These are phyloP conservation scores for Bombus breviceps DNA, from an alignment of 1,140 invertebrate species.

Conservation along the genomic window DNA sequence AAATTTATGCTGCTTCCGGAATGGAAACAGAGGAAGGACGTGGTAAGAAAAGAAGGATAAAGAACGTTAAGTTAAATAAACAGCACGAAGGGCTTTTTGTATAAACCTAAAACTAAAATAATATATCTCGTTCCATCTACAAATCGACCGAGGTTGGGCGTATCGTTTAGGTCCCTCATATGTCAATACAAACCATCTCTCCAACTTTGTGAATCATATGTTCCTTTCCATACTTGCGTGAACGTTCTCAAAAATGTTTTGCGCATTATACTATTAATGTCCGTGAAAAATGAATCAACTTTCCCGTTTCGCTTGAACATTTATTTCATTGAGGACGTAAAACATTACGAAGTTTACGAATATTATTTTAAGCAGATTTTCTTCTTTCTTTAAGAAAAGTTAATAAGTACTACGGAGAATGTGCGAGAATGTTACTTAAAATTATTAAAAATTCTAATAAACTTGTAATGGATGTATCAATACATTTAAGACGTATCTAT, in stretches of 20 bases:
- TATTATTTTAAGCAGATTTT: neutral
- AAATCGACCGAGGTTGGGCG: constrained; percentile 53
- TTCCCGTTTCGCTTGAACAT: neutral
- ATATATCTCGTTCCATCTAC: constrained; percentile 74
- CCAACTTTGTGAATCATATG: constrained; percentile 48
- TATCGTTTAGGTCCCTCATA: constrained; percentile 41
- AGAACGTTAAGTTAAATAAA: constrained; percentile 75
- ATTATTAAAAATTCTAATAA: neutral
- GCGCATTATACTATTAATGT: neutral
- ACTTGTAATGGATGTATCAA: neutral
- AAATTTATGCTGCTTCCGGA: constrained; percentile 62
- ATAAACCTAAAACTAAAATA: constrained; percentile 75
- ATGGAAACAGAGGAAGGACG: constrained; percentile 65
- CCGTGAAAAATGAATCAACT: neutral
- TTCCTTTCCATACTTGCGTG: constrained; percentile 2
- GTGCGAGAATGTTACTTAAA: neutral
- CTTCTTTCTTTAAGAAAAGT: neutral
- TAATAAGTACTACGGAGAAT: neutral
- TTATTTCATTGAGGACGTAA: neutral
- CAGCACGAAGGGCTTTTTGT: constrained; percentile 71
- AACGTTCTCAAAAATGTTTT: neutral
- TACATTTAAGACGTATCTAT: too few relatives aligned
- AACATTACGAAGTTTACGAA: neutral
- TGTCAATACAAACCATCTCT: constrained; percentile 55
- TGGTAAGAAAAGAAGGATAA: constrained; percentile 65